Percentiles rank a stretch among this genome's conserved stretches.
Conservation (phyloP, 92 coral and sea anemone genomes). For the Porites rus region DNA sequence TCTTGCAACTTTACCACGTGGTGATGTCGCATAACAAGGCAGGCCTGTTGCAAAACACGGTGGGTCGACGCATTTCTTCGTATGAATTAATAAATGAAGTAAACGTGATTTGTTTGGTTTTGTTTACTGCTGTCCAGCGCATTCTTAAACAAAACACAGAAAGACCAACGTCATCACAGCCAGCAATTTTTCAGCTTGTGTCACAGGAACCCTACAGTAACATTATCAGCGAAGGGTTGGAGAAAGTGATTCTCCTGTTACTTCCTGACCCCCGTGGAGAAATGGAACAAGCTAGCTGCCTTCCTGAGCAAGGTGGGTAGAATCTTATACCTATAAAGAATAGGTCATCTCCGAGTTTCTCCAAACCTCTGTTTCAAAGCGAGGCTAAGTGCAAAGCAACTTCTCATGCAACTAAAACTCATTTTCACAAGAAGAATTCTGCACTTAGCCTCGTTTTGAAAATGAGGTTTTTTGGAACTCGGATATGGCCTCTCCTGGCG, state of each 20-base stretch:
- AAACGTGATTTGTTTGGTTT: conserved; percentile 47
- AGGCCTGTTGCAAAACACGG: not conserved
- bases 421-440: too few species aligned
- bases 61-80: not conserved
- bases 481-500: too few species aligned
- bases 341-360: too few species aligned
- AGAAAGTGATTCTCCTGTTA: conserved; percentile 49
- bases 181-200: conserved; percentile 29
- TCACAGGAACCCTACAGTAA: conserved; percentile 35
- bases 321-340: too few species aligned
- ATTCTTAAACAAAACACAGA: not conserved
- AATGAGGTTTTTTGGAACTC: too few species aligned
- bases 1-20: conserved; percentile 36
- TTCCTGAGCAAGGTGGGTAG: conserved; percentile 22
- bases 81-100: conserved; percentile 30
- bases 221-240: conserved; percentile 40
- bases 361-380: too few species aligned
- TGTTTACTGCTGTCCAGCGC: conserved; percentile 57
- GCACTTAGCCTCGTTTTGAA: too few species aligned
- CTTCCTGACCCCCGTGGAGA: conserved; percentile 40
- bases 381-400: too few species aligned
- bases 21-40: not conserved
- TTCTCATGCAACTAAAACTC: too few species aligned
- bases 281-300: not conserved
- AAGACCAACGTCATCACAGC: not conserved